phyloP scores from a whole-genome alignment of 30 jellyfish, hydroid and myxozoan species.

The Aurelia aurita complex sp. Pacific region DNA sequence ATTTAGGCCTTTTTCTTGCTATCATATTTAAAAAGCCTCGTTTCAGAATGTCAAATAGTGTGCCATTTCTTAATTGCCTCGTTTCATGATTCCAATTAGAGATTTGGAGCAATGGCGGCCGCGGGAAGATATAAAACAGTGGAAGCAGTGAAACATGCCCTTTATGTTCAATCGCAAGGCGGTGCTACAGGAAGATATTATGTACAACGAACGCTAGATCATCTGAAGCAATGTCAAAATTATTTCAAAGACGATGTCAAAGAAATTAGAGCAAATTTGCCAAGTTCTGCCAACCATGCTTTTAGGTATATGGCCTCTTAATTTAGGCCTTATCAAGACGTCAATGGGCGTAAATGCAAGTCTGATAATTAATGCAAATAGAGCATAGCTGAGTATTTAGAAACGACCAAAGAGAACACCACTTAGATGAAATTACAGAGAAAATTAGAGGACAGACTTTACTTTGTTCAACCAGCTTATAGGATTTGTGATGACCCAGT shows the following conservation, averaged over 20 bases:
- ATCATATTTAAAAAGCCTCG: conserved; percentile 12
- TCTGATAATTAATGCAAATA: no score
- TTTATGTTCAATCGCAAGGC: conserved; percentile 51
- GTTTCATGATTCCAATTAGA: background rate
- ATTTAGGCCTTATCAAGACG: no score
- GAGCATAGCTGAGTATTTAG: no score
- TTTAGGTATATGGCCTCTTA: conserved; percentile 5
- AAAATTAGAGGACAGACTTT: no score
- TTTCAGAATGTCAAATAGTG: background rate
- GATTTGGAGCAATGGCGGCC: conserved; percentile 40
- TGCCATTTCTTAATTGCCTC: background rate
- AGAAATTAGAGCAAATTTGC: conserved; percentile 42
- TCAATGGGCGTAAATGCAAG: no score
- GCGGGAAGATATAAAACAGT: conserved; percentile 27
- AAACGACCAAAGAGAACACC: no score
- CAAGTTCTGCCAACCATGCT: conserved; percentile 42
- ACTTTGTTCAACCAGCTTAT: no score
- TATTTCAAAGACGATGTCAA: conserved; percentile 53
- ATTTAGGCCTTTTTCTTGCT: background rate
- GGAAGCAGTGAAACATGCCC: conserved; percentile 54
- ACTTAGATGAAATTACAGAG: no score
- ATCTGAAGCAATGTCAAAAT: conserved; percentile 51
- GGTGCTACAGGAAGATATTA: conserved; percentile 58
- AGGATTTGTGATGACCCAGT: no score
- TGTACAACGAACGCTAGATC: conserved; percentile 67